Evolutionary conservation across 1,140 invertebrate genomes (phyloP).

Genomic region (Popillia japonica): DNA sequence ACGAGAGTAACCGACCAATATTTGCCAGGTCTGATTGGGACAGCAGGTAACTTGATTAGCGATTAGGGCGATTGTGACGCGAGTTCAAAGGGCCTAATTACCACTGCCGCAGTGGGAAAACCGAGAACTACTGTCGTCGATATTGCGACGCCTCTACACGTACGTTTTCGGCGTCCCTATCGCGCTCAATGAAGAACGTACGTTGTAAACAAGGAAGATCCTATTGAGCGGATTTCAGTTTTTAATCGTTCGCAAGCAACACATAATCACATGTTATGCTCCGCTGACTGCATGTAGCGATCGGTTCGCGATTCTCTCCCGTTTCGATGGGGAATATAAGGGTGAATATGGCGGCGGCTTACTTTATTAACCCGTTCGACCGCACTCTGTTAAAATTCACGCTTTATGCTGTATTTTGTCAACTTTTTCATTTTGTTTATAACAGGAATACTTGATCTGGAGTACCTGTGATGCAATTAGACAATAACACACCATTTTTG

Average conservation of each 20-base stretch:
- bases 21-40: conserved; percentile 58
- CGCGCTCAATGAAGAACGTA: background rate
- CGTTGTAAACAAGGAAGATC: conserved; percentile 26
- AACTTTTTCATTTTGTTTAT: conserved; percentile 35
- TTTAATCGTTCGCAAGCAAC: conserved; percentile 41
- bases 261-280: conserved; percentile 53
- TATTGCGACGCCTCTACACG: background rate
- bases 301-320: conserved; percentile 45
- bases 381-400: conserved; percentile 48
- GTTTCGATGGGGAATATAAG: conserved; percentile 37
- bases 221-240: conserved; percentile 29
- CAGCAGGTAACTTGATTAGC: conserved; percentile 59
- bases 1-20: conserved; percentile 57
- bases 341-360: conserved; percentile 4
- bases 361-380: conserved; percentile 47
- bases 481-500: background rate
- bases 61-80: conserved; percentile 59
- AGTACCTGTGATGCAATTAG: background rate
- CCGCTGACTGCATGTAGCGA: conserved; percentile 46
- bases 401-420: conserved; percentile 30
- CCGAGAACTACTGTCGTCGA: conserved; percentile 43
- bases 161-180: background rate
- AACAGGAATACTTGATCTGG: conserved; percentile 20
- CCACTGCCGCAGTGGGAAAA: conserved; percentile 47
- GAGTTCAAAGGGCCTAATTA: conserved; percentile 58